phyloP scores from a whole-genome alignment of 1,140 invertebrate species.

The Anastrepha ludens region DNA sequence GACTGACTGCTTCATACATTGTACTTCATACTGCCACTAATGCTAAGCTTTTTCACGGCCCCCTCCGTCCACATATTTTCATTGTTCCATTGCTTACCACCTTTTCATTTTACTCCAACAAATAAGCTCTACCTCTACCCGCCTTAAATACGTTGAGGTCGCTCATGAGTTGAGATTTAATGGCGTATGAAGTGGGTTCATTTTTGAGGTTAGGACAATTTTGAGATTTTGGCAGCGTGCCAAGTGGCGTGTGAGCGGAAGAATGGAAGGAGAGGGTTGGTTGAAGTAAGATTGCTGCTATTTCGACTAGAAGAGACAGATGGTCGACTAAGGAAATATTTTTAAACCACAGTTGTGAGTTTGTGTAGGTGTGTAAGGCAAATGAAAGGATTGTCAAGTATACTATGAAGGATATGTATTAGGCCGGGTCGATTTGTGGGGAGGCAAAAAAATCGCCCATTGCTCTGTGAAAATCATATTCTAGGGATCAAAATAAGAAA shows the following conservation, averaged over 20 bases:
- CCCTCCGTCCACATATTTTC: neutral
- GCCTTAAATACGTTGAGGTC: constrained; percentile 37
- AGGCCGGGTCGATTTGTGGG: too few relatives aligned
- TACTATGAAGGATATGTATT: too few relatives aligned
- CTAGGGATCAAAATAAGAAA: too few relatives aligned
- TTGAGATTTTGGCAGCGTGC: constrained; percentile 23
- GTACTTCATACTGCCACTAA: neutral
- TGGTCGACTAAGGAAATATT: neutral
- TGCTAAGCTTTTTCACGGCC: neutral
- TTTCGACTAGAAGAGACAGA: neutral
- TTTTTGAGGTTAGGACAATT: constrained; percentile 53
- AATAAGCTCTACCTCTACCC: neutral
- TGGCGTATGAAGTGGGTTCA: constrained; percentile 54
- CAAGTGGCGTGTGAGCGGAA: neutral
- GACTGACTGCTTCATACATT: constrained; percentile 26
- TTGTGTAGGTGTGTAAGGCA: neutral
- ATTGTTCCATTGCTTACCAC: neutral
- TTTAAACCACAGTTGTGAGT: neutral
- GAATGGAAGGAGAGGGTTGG: neutral
- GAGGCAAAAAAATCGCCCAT: too few relatives aligned
- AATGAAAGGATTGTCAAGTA: neutral
- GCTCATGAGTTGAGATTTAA: constrained; percentile 43
- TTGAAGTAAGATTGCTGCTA: neutral
- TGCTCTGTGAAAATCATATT: too few relatives aligned
- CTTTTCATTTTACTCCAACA: neutral